These are phyloP conservation scores for Eriocheir sinensis DNA, from an alignment of 1,140 invertebrate genomes.

Conservation along the genomic window DNA sequence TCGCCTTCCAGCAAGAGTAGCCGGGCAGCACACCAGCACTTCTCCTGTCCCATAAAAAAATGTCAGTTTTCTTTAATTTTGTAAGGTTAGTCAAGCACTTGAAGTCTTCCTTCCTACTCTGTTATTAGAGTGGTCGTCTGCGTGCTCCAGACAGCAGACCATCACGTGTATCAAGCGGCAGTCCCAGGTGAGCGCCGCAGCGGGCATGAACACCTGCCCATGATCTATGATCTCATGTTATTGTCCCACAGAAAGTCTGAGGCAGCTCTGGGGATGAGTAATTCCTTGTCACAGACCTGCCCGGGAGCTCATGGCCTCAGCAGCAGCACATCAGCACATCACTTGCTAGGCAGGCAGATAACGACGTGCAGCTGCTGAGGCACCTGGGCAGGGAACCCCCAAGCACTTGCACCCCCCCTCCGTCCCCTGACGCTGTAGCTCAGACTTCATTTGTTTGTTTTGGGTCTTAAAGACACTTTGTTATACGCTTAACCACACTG, in stretches of 20 bases:
- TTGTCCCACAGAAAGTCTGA: constrained; percentile 24
- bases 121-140: background rate
- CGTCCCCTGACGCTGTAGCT: background rate
- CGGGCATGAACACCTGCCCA: background rate
- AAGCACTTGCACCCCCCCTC: background rate
- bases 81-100: background rate
- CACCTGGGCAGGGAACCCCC: background rate
- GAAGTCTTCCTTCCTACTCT: background rate
- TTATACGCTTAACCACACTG: constrained; percentile 73
- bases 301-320: background rate
- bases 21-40: background rate
- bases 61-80: background rate
- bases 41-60: background rate
- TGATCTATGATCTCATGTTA: constrained; percentile 61
- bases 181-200: background rate
- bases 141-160: background rate
- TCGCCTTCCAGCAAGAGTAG: background rate
- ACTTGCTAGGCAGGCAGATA: no score
- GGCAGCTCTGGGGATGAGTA: background rate
- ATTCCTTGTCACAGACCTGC: background rate
- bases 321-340: background rate
- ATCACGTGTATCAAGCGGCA: background rate
- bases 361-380: background rate
- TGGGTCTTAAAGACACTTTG: constrained; percentile 39
- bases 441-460: constrained; percentile 45